Conservation (phyloP, 2,113 vertebrate genomes). For the Oreocharis arfaki region DNA sequence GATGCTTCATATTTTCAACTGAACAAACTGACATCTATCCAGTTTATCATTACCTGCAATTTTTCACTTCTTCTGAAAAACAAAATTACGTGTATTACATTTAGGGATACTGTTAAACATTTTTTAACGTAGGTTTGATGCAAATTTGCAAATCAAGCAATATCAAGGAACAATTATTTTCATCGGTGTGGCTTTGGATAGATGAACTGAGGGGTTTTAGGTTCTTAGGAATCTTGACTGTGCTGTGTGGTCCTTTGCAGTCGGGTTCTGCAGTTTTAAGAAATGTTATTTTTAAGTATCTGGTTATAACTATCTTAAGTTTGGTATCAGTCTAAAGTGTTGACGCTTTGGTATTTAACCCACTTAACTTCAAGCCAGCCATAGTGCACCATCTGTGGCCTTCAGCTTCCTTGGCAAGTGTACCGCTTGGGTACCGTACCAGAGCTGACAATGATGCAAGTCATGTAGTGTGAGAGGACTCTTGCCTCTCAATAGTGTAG, state of each 20-base stretch:
- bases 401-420: neutral
- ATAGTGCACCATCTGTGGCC: neutral
- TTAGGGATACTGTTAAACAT: neutral
- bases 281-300: neutral
- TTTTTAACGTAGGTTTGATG: neutral
- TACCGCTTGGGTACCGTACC: neutral
- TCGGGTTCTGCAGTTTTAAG: neutral
- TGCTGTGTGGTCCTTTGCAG: neutral
- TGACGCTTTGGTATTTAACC: neutral
- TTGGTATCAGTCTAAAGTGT: neutral
- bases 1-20: neutral
- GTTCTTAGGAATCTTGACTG: neutral
- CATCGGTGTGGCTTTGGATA: neutral
- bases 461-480: neutral
- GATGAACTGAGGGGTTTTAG: neutral
- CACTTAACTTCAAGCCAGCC: neutral
- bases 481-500: neutral
- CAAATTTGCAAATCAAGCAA: neutral
- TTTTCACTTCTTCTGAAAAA: neutral
- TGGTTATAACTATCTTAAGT: neutral
- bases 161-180: neutral
- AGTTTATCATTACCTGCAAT: neutral
- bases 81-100: neutral
- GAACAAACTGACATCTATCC: neutral
- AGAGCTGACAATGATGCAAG: neutral